Evolutionary conservation across 1,140 invertebrate genomes (phyloP).

Genomic region (Copidosoma floridanum): DNA sequence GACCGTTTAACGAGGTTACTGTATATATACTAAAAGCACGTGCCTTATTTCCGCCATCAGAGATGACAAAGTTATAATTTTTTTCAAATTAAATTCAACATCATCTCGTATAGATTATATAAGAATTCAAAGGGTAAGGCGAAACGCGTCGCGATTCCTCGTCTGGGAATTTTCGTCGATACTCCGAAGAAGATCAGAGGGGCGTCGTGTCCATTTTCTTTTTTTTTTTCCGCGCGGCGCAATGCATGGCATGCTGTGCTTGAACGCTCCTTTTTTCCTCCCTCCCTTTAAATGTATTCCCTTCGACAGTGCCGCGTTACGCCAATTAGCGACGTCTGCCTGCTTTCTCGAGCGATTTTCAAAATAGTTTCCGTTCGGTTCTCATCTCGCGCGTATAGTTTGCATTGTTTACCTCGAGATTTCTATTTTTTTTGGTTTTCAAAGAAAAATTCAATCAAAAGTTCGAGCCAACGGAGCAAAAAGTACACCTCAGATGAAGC

Average conservation of each 20-base stretch:
- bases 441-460: background rate
- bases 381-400: background rate
- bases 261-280: background rate
- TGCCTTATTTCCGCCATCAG: too few relatives aligned
- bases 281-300: background rate
- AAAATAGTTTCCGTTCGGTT: too few relatives aligned
- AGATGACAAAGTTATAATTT: too few relatives aligned
- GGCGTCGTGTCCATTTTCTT: conserved; percentile 8
- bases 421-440: background rate
- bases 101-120: too few relatives aligned
- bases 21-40: background rate
- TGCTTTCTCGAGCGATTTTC: background rate
- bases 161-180: too few relatives aligned
- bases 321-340: conserved; percentile 23
- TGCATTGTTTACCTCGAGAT: background rate
- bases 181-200: too few relatives aligned
- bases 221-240: too few relatives aligned
- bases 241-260: conserved; percentile 23
- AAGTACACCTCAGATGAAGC: too few relatives aligned
- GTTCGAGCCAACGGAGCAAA: background rate
- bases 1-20: background rate
- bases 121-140: too few relatives aligned
- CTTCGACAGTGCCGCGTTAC: background rate
- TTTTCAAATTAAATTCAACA: too few relatives aligned
- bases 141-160: background rate